Percentiles rank a stretch among this genome's conserved stretches.
Evolutionary conservation across 2,113 vertebrate genomes (phyloP).

Genomic region (Petromus typicus): DNA sequence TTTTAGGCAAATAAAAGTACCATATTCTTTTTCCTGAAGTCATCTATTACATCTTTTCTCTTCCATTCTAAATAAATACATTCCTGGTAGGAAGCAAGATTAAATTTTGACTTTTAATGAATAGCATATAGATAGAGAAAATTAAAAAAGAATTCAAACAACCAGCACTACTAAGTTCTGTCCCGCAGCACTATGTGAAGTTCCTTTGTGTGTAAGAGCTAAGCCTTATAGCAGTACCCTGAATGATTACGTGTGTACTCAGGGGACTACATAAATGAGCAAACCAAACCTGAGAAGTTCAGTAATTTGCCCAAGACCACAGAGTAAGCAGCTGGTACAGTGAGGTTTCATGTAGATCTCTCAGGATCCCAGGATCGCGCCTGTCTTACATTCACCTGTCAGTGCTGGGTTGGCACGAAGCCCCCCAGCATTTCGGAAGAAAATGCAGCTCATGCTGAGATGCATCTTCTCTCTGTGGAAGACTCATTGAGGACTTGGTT

Average conservation of each 20-base stretch:
- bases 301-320: neutral
- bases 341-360: neutral
- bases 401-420: neutral
- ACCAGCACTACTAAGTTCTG: neutral
- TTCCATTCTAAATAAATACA: neutral
- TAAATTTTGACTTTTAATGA: neutral
- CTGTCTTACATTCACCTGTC: neutral
- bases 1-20: neutral
- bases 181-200: neutral
- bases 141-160: neutral
- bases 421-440: neutral
- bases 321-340: neutral
- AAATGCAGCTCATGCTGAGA: neutral
- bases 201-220: neutral
- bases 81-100: neutral
- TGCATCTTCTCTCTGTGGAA: neutral
- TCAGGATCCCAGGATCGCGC: neutral
- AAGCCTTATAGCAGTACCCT: neutral
- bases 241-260: neutral
- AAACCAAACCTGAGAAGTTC: neutral
- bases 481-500: no score
- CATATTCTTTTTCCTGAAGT: neutral
- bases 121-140: neutral
- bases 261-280: neutral
- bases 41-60: neutral